Conservation (phyloP, 53 echinoderm and acorn worm genomes). For the Paracentrotus lividus region DNA sequence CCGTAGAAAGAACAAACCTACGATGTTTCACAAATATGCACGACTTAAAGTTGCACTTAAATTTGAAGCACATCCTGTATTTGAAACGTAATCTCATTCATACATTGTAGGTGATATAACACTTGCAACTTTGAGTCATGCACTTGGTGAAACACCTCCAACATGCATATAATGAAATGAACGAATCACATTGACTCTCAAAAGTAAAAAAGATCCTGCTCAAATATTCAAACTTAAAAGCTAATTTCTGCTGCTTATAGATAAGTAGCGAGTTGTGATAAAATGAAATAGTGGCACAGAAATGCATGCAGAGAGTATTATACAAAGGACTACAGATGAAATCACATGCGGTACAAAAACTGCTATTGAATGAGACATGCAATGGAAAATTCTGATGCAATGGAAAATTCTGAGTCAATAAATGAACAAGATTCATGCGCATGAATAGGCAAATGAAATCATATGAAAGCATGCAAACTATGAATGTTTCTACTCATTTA, state of each 20-base stretch:
- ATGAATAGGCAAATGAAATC: constrained; percentile 2
- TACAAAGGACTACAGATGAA: not conserved
- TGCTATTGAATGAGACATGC: not conserved
- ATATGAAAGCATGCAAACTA: not conserved
- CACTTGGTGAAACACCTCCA: too few relatives aligned
- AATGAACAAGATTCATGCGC: not conserved
- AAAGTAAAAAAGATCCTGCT: not conserved
- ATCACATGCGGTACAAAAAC: not conserved
- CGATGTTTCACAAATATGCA: too few relatives aligned
- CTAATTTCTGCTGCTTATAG: not conserved
- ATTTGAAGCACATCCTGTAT: too few relatives aligned
- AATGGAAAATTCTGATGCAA: not conserved
- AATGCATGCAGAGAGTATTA: not conserved
- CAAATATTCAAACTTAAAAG: not conserved
- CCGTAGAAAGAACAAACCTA: not conserved
- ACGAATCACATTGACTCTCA: not conserved
- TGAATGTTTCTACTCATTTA: not conserved
- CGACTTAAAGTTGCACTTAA: too few relatives aligned
- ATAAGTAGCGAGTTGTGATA: not conserved
- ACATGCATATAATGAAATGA: not conserved
- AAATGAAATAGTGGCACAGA: not conserved
- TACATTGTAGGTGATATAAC: too few relatives aligned
- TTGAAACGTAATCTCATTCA: too few relatives aligned
- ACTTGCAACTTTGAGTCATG: too few relatives aligned
- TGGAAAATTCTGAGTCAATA: not conserved